Evolutionary conservation across 2,113 vertebrate genomes (phyloP), one percentile per base, ranked within the genome.

Genomic region (Hepsetus odoe): DNA sequence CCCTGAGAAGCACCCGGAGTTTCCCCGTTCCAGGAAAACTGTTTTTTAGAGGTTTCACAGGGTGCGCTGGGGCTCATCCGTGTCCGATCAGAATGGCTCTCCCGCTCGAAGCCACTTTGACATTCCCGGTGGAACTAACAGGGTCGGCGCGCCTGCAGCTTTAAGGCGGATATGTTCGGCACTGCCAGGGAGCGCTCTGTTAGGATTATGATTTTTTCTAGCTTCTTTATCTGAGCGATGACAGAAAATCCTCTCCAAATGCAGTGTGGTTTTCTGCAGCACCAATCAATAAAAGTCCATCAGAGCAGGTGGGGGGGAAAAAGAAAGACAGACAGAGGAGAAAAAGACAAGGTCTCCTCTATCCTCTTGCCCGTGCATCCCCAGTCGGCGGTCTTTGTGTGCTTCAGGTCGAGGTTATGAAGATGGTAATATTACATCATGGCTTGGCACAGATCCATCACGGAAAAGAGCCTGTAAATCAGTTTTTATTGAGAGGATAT

Each of bases 271-370:
- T 87, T 79, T 86, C 86, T 76, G 80, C 67, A 65, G 82, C 84
- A 83, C 85, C 86, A 86, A 88, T 92, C 89, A 89, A 91, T 89
- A 89, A 81, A 76, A 66, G 76, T 86, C 77, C 81, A 82, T 84
- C 85, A 84, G 74, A 42, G 7, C 81, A 77, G 35, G 59, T 24
- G 24, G 28, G 73, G 40, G 44, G 26, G 53, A 70, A 38, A 70
- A 35, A 81, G 82, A 58, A 67, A 56, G 76, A 51, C 72, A 51
- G 33, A 59, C 56, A 30, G 51, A 80, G 61, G 58, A 72, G 82
- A 84, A 80, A 80, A 79, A 68, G 67, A 62, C 66, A 71, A 72
- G 71, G 55, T 83, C 79, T 84, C 76, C 79, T 76, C 73, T 79
- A 65, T 84, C 74, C 80, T 75, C 73, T 75, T 77, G 70, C 65